A percentile compares a stretch with the other conserved stretches of the same genome.
phyloP scores from a whole-genome alignment of 2,113 vertebrate species.

The Garra rufa region DNA sequence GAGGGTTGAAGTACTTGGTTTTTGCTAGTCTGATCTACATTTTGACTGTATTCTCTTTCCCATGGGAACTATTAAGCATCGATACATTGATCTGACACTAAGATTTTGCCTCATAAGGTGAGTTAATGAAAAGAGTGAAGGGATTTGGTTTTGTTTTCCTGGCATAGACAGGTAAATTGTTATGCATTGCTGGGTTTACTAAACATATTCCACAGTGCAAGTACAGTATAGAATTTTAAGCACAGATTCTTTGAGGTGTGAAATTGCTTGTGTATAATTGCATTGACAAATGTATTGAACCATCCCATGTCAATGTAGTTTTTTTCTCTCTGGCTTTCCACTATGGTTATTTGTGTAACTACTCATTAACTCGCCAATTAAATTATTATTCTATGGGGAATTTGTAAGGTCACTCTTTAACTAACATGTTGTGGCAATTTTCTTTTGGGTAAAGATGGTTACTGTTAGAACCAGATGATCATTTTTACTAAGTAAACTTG shows the following conservation, averaged over 20 bases:
- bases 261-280: conserved; percentile 58
- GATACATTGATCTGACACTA: neutral
- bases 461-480: neutral
- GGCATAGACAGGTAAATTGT: conserved; percentile 5
- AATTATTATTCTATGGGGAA: neutral
- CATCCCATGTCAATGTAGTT: conserved; percentile 14
- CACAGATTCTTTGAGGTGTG: conserved; percentile 37
- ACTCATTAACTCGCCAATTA: conserved; percentile 41
- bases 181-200: conserved; percentile 10
- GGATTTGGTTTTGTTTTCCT: neutral
- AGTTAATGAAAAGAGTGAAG: neutral
- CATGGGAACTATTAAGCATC: conserved; percentile 2
- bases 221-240: conserved; percentile 31
- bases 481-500: neutral
- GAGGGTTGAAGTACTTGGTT: neutral
- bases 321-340: conserved; percentile 47
- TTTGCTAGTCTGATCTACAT: neutral
- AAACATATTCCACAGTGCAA: conserved; percentile 13
- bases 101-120: neutral
- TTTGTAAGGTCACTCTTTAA: neutral
- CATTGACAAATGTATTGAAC: conserved; percentile 54
- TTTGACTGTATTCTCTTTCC: neutral
- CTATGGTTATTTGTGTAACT: conserved; percentile 4
- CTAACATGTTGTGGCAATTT: neutral
- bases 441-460: neutral